Base-by-base conservation (phyloP, 2,888 invertebrate genomes). In the Liodrosophila aerea region DNA sequence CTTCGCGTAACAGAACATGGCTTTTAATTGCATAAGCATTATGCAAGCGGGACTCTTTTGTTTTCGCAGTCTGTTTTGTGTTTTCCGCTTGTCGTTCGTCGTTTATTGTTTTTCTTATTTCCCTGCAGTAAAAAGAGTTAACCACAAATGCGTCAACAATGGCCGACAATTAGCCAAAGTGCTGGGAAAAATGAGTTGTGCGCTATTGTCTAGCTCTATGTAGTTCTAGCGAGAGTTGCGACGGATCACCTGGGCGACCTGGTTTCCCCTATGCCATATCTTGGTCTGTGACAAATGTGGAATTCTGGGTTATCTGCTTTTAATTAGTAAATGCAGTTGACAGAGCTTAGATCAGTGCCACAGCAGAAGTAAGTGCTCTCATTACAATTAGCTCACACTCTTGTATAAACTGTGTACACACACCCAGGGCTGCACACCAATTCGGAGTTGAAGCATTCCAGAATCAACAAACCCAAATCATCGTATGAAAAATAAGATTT, bases 21-120 rank as follows among this genome's bases (percentile, higher is more conserved):
- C 56, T 73, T 64, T 74, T 78, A 80, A 77, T 78, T 80, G 80
- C 77, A 80, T 78, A 71, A 80, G 68, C 73, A 71, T 75, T 75
- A 75, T 77, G 77, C 67, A 75, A 56, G 57, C 64, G 61, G 61
- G 56, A 68, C 56, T 58, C 52, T 49, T 52, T 59, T 46, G 46
- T 7, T 12, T 12, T 12, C 22, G 22, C 22, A 22, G 22, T 22
- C 34, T 57, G 61, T 52, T 56, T 63, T 65, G 59, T 64, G 22
- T 22, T 22, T 22, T 22, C 22, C 22, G 22, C 22, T 22, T 2
- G 3, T 22, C n/a, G n/a, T n/a, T n/a, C n/a, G n/a, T n/a, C n/a
- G n/a, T 53, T 41, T 44, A 36, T 41, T 53, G 41, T 57, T 60
- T 44, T 41, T 27, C 29, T 51, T 8, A 46, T 45, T 47, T 36